phyloP scores from a whole-genome alignment of 1,140 invertebrate species.

The Brachionus koreanus region DNA sequence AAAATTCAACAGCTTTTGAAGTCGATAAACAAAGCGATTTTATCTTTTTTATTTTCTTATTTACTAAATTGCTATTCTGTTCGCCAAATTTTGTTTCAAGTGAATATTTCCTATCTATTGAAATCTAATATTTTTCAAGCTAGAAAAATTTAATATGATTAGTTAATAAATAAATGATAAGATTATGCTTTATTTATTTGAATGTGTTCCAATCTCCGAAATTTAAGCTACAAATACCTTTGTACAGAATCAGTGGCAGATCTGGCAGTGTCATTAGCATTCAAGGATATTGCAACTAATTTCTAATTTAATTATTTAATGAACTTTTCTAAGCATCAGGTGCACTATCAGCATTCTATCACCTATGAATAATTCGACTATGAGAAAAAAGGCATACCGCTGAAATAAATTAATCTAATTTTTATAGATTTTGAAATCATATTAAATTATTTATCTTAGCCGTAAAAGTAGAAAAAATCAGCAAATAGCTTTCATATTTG shows the following conservation, averaged over 20 bases:
- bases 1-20: not conserved
- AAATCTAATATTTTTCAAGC: constrained; percentile 10
- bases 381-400: not conserved
- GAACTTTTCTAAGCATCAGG: not conserved
- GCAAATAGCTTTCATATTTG: constrained; percentile 30
- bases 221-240: not conserved
- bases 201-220: not conserved
- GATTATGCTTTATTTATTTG: constrained; percentile 24
- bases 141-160: constrained; percentile 8
- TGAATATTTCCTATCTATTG: constrained; percentile 20
- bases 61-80: constrained; percentile 21
- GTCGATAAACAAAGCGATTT: not conserved
- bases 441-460: constrained; percentile 21
- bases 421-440: constrained; percentile 11
- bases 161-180: constrained; percentile 25
- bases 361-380: not conserved
- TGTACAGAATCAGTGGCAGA: not conserved
- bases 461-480: not conserved
- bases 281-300: constrained; percentile 7
- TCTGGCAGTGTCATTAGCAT: not conserved
- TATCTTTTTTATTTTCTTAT: constrained; percentile 6
- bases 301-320: constrained; percentile 1
- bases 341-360: not conserved
- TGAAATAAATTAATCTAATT: constrained; percentile 29
- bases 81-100: constrained; percentile 19